Evolutionary conservation across 2,797 vertebrate genomes (phyloP).

Genomic region (Danio tinwini): DNA sequence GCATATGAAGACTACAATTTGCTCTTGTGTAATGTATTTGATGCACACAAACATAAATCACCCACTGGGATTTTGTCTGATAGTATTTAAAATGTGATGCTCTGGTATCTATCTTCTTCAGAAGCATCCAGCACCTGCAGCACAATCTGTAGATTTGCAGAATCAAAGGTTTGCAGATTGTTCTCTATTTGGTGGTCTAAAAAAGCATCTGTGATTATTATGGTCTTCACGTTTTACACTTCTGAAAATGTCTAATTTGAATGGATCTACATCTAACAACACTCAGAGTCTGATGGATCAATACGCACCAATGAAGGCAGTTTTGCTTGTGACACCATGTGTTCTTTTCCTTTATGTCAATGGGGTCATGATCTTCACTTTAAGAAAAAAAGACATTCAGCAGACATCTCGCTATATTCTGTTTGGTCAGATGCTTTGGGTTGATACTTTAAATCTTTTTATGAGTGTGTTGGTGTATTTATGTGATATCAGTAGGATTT

Average conservation of each 20-base stretch:
- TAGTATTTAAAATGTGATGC: no score
- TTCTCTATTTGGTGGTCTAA: not conserved
- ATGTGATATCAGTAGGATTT: slow-evolving; percentile 51
- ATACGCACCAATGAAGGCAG: slow-evolving; percentile 2
- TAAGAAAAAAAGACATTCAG: slow-evolving; percentile 65
- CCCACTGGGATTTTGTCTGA: no score
- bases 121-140: not conserved
- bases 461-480: slow-evolving; percentile 59
- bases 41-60: no score
- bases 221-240: not conserved
- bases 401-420: slow-evolving; percentile 71
- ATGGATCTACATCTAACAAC: not conserved
- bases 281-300: slow-evolving; percentile 17
- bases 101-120: no score
- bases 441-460: slow-evolving; percentile 28
- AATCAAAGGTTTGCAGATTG: no score
- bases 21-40: no score
- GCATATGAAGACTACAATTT: no score
- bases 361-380: slow-evolving; percentile 66
- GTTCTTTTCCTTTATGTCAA: slow-evolving; percentile 49
- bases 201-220: not conserved
- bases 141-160: no score
- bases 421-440: slow-evolving; percentile 70
- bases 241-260: slow-evolving; percentile 16
- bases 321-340: slow-evolving; percentile 27